Conservation (phyloP, 2,797 vertebrate species). For the Sciurus vulgaris region DNA sequence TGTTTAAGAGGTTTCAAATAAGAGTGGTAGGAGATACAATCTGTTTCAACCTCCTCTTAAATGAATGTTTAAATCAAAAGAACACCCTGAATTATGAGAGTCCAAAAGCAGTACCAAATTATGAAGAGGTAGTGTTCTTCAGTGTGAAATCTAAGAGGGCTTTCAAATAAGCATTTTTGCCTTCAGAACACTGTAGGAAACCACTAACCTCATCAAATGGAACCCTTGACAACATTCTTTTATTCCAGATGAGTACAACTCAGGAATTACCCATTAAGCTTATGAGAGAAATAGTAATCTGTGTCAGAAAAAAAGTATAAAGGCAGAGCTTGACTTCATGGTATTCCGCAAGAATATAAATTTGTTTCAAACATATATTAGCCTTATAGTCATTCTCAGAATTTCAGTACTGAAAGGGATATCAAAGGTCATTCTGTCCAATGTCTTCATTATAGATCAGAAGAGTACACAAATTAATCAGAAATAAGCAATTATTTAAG, state of each 20-base stretch:
- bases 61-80: slow-evolving; percentile 54
- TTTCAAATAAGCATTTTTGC: slow-evolving; percentile 65
- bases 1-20: slow-evolving; percentile 10
- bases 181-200: slow-evolving; percentile 67
- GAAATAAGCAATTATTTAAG: slow-evolving; percentile 32
- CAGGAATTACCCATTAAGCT: slow-evolving; percentile 22
- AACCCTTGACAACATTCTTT: slow-evolving; percentile 50
- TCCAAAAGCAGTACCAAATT: slow-evolving; percentile 7
- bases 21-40: slow-evolving; percentile 9
- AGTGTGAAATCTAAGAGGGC: slow-evolving; percentile 31
- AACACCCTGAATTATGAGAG: slow-evolving; percentile 37
- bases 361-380: not conserved
- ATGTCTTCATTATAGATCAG: not conserved
- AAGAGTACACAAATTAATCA: not conserved
- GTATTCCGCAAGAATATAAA: slow-evolving; percentile 3
- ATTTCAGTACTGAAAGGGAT: not conserved
- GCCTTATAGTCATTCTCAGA: slow-evolving; percentile 1
- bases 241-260: slow-evolving; percentile 60
- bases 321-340: slow-evolving; percentile 9
- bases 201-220: slow-evolving; percentile 59
- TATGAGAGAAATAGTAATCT: slow-evolving; percentile 44
- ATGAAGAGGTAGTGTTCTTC: not conserved
- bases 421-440: not conserved
- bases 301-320: not conserved
- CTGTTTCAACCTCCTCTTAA: slow-evolving; percentile 24